Conservation (phyloP, 1,140 invertebrate species). For the Drosophila tsacasi region DNA sequence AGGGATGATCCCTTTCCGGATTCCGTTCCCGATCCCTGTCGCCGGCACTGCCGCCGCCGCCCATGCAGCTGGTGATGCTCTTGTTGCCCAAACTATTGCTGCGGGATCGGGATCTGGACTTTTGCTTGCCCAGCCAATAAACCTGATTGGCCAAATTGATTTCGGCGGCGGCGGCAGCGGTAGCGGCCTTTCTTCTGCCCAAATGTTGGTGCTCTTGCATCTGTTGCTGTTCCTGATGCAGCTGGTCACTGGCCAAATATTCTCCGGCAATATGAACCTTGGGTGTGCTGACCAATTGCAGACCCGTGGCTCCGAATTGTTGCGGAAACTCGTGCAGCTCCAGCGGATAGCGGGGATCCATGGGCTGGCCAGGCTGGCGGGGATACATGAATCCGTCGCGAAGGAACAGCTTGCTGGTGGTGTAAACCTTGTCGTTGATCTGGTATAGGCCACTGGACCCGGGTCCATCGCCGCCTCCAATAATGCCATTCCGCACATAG, state of each 20-base stretch:
- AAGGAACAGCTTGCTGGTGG: slow-evolving; percentile 81
- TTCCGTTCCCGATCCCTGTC: slow-evolving; percentile 33
- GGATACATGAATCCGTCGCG: slow-evolving; percentile 84
- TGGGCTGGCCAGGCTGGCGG: slow-evolving; percentile 77
- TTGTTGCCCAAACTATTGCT: slow-evolving; percentile 79
- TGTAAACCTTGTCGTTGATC: slow-evolving; percentile 80
- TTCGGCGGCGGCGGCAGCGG: slow-evolving; percentile 48
- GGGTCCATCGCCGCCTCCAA: slow-evolving; percentile 71
- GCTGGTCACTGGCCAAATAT: slow-evolving; percentile 61
- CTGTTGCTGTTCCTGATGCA: slow-evolving; percentile 28
- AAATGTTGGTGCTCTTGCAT: slow-evolving; percentile 42
- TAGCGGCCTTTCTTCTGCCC: slow-evolving; percentile 62
- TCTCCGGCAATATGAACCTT: slow-evolving; percentile 82
- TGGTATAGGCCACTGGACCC: slow-evolving; percentile 79
- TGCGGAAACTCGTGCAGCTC: slow-evolving; percentile 80
- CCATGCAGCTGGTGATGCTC: slow-evolving; percentile 64
- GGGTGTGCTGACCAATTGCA: slow-evolving; percentile 75
- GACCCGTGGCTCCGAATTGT: slow-evolving; percentile 73
- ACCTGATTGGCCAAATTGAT: slow-evolving; percentile 82
- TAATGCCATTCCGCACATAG: slow-evolving; percentile 78
- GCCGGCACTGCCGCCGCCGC: slow-evolving; percentile 33
- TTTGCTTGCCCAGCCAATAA: slow-evolving; percentile 78
- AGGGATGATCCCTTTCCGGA: slow-evolving; percentile 51
- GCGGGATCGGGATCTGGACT: slow-evolving; percentile 69
- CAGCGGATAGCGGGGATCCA: slow-evolving; percentile 80